Percentiles rank a stretch among this genome's conserved stretches.
Conservation (phyloP, 2,113 vertebrate genomes). For the Brachypteracias leptosomus region DNA sequence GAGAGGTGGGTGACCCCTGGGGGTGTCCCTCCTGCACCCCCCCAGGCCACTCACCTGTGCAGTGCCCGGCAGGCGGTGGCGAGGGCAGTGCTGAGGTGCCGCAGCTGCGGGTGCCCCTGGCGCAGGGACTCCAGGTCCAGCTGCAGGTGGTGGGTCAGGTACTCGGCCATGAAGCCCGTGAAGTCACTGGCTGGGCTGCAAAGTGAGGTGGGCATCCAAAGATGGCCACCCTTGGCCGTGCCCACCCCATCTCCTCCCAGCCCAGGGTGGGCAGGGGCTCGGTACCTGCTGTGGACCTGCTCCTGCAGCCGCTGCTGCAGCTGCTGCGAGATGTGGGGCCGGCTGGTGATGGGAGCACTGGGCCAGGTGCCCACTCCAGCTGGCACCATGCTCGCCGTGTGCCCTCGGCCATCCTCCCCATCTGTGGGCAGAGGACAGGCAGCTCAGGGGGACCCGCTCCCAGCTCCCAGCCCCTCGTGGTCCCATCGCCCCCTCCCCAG, state of each 20-base stretch:
- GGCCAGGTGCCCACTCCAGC: neutral
- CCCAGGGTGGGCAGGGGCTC: accelerated
- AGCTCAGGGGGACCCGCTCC: neutral
- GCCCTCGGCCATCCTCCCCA: conserved; percentile 76
- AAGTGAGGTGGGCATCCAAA: neutral
- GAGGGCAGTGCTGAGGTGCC: conserved; percentile 75
- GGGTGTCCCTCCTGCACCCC: neutral
- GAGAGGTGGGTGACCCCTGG: accelerated
- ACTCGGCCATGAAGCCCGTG: conserved; percentile 78
- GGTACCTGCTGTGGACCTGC: conserved; percentile 76
- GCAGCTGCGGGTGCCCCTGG: conserved; percentile 75
- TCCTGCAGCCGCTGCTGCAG: conserved; percentile 82
- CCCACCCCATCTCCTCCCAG: accelerated
- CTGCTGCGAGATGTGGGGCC: conserved; percentile 21
- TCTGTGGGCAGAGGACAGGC: conserved; percentile 14
- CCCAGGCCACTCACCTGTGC: conserved; percentile 67
- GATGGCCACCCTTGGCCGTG: neutral
- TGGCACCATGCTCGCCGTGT: neutral
- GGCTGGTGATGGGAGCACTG: accelerated
- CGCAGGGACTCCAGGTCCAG: conserved; percentile 79
- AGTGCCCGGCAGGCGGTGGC: conserved; percentile 76
- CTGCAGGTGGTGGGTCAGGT: conserved; percentile 78
- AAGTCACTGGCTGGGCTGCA: conserved; percentile 74
- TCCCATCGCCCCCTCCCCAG: accelerated
- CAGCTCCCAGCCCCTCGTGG: accelerated